Evolutionary conservation across 2,113 vertebrate species (phyloP).

Genomic region (Saccopteryx leptura): DNA sequence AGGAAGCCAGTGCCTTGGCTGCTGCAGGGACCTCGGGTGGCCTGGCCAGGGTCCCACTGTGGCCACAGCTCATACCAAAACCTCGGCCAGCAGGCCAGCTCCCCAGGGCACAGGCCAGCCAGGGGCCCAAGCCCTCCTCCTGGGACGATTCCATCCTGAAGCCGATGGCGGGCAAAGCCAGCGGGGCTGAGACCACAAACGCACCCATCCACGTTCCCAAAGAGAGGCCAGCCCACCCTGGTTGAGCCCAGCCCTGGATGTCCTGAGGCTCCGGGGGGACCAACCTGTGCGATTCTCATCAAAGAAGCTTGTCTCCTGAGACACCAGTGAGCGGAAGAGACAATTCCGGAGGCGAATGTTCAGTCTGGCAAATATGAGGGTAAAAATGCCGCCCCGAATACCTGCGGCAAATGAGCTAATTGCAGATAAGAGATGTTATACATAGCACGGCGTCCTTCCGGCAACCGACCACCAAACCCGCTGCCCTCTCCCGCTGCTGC

Average conservation of each 20-base stretch:
- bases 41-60: background rate
- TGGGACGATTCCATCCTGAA: background rate
- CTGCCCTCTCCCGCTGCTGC: background rate
- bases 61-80: background rate
- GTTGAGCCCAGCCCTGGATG: background rate
- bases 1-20: background rate
- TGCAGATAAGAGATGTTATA: constrained; percentile 89
- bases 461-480: constrained; percentile 36
- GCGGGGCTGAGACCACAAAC: rapidly evolving
- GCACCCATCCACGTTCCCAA: rapidly evolving
- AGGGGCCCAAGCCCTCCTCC: background rate
- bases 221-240: background rate
- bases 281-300: constrained; percentile 97
- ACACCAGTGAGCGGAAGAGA: constrained; percentile 95
- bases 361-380: constrained; percentile 94
- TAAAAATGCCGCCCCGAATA: constrained; percentile 96
- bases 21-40: background rate
- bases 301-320: constrained; percentile 97
- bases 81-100: rapidly evolving
- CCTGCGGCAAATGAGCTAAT: constrained; percentile 96
- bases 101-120: background rate
- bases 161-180: rapidly evolving
- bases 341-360: constrained; percentile 96
- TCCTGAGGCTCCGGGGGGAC: background rate
- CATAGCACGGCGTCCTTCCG: constrained; percentile 83